Conservation (phyloP, 2,888 invertebrate species). For the Idaea aversata region DNA sequence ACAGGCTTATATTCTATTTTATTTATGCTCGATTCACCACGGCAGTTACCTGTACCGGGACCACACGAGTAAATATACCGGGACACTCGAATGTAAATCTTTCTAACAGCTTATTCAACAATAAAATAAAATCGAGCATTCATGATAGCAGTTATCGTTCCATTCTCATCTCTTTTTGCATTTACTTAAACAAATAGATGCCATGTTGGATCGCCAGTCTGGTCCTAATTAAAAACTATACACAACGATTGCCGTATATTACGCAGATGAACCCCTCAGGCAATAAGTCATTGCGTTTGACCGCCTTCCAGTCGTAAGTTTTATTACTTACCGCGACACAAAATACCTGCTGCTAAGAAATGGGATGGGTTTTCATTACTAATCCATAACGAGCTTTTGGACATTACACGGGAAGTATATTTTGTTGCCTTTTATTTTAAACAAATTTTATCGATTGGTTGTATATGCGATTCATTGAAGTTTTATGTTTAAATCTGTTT, state of each 20-base stretch:
- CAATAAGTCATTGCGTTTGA: constrained; percentile 59
- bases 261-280: constrained; percentile 59
- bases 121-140: constrained; percentile 58
- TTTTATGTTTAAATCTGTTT: constrained; percentile 3
- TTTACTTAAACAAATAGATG: constrained; percentile 72
- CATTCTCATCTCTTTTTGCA: constrained; percentile 57
- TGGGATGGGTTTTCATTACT: constrained; percentile 1
- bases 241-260: constrained; percentile 64
- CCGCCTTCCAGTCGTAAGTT: constrained; percentile 64
- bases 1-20: constrained; percentile 51
- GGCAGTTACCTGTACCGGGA: constrained; percentile 53
- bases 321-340: constrained; percentile 43
- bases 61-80: constrained; percentile 23
- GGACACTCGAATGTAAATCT: constrained; percentile 54
- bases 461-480: neutral
- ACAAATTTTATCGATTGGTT: neutral
- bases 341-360: constrained; percentile 7
- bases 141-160: constrained; percentile 61
- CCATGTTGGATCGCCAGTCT: constrained; percentile 60
- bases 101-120: constrained; percentile 61
- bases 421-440: neutral
- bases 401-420: constrained; percentile 10
- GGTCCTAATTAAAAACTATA: constrained; percentile 76
- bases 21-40: constrained; percentile 54
- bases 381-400: constrained; percentile 7